Conservation (phyloP, 2,113 vertebrate species). For the Sclerurus mexicanus region DNA sequence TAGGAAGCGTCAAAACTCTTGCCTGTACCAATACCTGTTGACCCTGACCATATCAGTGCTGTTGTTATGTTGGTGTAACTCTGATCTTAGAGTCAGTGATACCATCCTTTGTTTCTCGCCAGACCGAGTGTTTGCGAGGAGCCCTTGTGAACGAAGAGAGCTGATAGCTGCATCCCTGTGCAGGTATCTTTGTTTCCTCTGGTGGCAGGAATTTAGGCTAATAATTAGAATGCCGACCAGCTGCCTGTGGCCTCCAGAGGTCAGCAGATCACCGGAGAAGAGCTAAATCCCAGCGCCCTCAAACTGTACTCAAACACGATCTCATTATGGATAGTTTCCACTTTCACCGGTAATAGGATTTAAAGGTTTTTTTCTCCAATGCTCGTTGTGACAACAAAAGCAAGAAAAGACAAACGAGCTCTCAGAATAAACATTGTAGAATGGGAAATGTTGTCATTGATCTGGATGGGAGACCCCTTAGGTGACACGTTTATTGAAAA, state of each 20-base stretch:
- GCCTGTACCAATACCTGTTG: not conserved
- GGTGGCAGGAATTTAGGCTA: not conserved
- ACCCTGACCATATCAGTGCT: not conserved
- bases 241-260: slow-evolving; percentile 39
- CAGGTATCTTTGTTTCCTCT: not conserved
- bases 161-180: not conserved
- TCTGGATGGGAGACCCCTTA: not conserved
- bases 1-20: not conserved
- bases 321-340: not conserved
- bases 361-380: not conserved
- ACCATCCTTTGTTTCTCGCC: not conserved
- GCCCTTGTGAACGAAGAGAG: not conserved
- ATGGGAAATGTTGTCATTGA: not conserved
- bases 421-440: not conserved
- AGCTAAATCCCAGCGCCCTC: not conserved
- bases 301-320: not conserved
- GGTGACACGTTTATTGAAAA: not conserved
- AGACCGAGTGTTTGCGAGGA: not conserved
- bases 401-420: not conserved
- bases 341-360: not conserved
- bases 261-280: slow-evolving; percentile 10
- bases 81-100: not conserved
- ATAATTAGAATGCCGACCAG: not conserved
- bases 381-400: not conserved
- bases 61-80: not conserved